Conservation (phyloP, 1,140 invertebrate species). For the Heliconius hermathena region DNA sequence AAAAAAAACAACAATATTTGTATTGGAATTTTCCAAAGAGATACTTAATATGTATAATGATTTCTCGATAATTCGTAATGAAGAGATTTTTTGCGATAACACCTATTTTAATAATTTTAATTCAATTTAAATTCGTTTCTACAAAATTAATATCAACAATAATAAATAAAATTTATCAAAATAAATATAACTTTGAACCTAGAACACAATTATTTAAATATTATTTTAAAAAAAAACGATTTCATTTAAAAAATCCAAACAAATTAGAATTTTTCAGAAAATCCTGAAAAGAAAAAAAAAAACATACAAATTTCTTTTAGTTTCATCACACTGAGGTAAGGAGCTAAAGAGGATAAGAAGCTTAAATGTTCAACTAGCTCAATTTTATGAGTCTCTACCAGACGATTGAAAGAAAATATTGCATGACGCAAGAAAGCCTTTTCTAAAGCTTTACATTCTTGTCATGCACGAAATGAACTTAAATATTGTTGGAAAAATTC, state of each 20-base stretch:
- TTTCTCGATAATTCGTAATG: not conserved
- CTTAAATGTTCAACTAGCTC: slow-evolving; percentile 19
- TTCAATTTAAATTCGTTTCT: no score
- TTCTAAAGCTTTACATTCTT: slow-evolving; percentile 10
- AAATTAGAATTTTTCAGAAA: not conserved
- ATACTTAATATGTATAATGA: not conserved
- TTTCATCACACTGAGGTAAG: slow-evolving; percentile 15
- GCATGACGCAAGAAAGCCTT: slow-evolving; percentile 12
- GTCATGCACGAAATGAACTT: not conserved
- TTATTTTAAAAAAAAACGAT: no score
- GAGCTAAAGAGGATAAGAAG: slow-evolving; percentile 19
- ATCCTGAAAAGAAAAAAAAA: not conserved
- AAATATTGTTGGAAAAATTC: not conserved
- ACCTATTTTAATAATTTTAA: no score
- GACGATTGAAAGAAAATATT: slow-evolving; percentile 23
- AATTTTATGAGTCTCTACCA: slow-evolving; percentile 6
- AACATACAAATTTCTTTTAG: not conserved
- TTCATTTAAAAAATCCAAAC: no score
- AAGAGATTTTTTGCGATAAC: not conserved
- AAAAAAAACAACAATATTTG: not conserved
- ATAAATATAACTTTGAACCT: no score
- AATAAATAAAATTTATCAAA: no score
- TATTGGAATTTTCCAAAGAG: not conserved
- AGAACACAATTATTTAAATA: no score
- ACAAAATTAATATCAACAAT: no score